Evolutionary conservation across 2,797 vertebrate species (phyloP), one percentile per base, ranked within the genome.

Genomic region (Rousettus madagascariensis): DNA sequence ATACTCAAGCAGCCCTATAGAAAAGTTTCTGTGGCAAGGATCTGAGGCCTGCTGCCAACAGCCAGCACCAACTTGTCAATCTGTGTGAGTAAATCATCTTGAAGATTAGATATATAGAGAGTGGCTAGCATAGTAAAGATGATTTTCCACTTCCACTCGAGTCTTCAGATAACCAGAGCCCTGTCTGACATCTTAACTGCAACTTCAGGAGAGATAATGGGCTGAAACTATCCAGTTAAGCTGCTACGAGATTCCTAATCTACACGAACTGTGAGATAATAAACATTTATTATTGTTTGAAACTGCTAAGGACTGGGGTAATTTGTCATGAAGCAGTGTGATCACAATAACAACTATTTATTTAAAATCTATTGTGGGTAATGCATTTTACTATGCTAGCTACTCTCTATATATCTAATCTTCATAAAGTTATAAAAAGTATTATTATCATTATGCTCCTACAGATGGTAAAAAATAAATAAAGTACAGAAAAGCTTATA

Each of bases 321-420:
- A 57, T 63, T 55, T 82, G n/a, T 80, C 65, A 94, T 51, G 26
- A 26, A 82, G 55, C 12, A 82, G 69, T 30, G 3, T 1, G 78
- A 57, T 72, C 59, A 46, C 11, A 71, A n/a, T 53, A 87, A 77
- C 24, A 90, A 53, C 41, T 80, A 8, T 69, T 86, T 91, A 63
- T 83, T 90, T 85, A 69, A 92, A 92, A 61, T 90, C 61, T 84
- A n/a, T 38, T 41, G n/a, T 46, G 38, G n/a, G 38, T 41, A n/a
- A 93, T 77, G 3, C 10, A 72, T 11, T 72, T 95, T 46, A 93
- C 8, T 86, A 68, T 33, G 7, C 16, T 74, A 74, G 53, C 12
- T 6, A 87, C 20, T 89, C 85, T 75, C 91, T 2, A 51, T 30
- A 46, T 15, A 74, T 36, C 30, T 83, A 51, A 78, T 78, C 30